Conservation (phyloP, 2,888 invertebrate genomes). For the Zeuzera pyrina region DNA sequence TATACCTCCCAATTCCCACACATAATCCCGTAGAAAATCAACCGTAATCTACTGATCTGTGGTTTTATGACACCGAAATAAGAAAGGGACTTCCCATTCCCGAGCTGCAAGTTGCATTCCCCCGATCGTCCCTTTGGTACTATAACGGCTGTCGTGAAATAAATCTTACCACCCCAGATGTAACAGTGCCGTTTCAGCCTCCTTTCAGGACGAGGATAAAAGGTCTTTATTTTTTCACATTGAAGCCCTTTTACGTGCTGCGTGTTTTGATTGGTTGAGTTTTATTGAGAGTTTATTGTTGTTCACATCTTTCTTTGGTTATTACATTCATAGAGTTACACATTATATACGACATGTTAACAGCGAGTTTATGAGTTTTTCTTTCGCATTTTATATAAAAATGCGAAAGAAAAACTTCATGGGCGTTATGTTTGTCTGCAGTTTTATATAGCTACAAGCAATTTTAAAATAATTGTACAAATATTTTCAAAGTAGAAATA, state of each 20-base stretch:
- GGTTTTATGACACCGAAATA: constrained; percentile 43
- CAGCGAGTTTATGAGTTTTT: no score
- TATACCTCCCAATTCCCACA: constrained; percentile 52
- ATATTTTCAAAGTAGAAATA: no score
- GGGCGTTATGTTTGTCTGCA: no score
- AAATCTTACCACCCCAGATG: constrained; percentile 62
- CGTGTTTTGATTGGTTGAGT: constrained; percentile 52
- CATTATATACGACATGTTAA: constrained; percentile 24
- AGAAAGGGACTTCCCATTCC: constrained; percentile 20
- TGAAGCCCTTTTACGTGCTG: constrained; percentile 47
- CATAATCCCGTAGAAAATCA: constrained; percentile 42
- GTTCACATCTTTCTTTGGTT: constrained; percentile 1
- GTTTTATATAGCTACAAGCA: no score
- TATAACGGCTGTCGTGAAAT: constrained; percentile 65
- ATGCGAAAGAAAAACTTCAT: no score
- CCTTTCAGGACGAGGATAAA: constrained; percentile 58
- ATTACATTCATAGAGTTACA: constrained; percentile 6
- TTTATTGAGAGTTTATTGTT: constrained; percentile 41
- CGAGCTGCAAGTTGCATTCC: constrained; percentile 54
- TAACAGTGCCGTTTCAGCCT: constrained; percentile 44
- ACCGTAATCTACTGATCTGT: constrained; percentile 48
- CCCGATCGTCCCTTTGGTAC: constrained; percentile 53
- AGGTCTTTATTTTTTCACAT: constrained; percentile 63
- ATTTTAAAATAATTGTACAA: no score
- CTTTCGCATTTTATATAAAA: no score